Evolutionary conservation across 2,113 vertebrate genomes (phyloP), one percentile per base, ranked within the genome.

Genomic region (Varanus komodoensis): DNA sequence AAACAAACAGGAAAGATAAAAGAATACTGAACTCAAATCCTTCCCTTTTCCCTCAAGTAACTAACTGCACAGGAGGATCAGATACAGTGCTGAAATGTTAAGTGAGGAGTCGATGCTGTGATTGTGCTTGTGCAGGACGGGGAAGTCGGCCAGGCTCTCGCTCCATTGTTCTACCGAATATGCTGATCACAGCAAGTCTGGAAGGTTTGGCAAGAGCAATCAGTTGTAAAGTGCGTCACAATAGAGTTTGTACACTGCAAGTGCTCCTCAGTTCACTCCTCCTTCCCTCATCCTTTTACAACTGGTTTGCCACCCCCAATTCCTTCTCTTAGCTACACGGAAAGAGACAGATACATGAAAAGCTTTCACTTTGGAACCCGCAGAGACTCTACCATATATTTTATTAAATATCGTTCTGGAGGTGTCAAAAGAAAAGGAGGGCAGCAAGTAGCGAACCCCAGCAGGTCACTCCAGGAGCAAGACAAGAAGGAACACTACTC

Each of bases 211-310:
- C 96, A 96, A 94, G 92, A 92, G 92, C 96, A 92, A 93, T 91
- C 95, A 94, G 93, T 95, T 95, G 96, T 95, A 97, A 90, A 97
- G 97, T 98, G 98, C 98, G 97, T 98, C 98, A 98, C 97, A 98
- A 93, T 95, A 97, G 96, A 94, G 95, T 94, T 94, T 94, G 96
- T 92, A 57, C 88, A 89, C 7, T 68, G 87, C 57, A 80, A 78
- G 89, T 67, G 89, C 87, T 87, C 64, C 83, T 86, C 77, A 7
- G 50, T 50, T 74, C 85, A 82, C 68, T 74, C 79, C 89, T 74
- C 85, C 88, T 68, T 79, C 87, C 48, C 84, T 61, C 83, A 82
- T 86, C 89, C 89, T 87, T 82, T 57, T 57, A 69, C 81, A 48
- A 83, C 83, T 57, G 77, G 50, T 75, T 86, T 12, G 27, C 86